These are phyloP conservation scores for Fistularia tabacaria DNA, from an alignment of 2,797 vertebrate species.

Conservation along the genomic window DNA sequence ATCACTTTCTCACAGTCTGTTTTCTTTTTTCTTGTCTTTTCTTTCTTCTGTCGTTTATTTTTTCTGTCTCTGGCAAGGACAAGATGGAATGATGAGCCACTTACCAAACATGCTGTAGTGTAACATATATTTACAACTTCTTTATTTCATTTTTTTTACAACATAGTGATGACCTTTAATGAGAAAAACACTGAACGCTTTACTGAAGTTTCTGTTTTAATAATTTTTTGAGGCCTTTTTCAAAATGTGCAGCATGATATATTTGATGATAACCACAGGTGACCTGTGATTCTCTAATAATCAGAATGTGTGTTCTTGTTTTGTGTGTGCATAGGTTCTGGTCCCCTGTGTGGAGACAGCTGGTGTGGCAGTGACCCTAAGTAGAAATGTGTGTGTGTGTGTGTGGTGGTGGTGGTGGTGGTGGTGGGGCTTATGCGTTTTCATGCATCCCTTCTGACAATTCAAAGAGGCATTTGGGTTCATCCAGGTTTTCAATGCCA, in stretches of 20 bases:
- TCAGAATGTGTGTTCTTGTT: slow-evolving; percentile 10
- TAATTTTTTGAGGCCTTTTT: neutral
- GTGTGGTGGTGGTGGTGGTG: too few relatives aligned
- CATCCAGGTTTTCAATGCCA: slow-evolving; percentile 23
- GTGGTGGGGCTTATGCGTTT: slow-evolving; percentile 14
- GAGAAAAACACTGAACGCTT: neutral
- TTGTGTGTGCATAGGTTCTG: slow-evolving; percentile 30
- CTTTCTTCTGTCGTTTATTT: too few relatives aligned
- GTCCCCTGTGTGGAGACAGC: slow-evolving; percentile 64
- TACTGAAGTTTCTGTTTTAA: neutral
- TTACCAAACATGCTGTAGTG: neutral
- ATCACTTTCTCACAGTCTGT: slow-evolving; percentile 15
- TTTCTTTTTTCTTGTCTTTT: slow-evolving; percentile 1
- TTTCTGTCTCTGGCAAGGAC: neutral
- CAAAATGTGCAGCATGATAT: neutral
- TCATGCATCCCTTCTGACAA: slow-evolving; percentile 39
- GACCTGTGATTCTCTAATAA: slow-evolving; percentile 8
- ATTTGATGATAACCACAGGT: neutral
- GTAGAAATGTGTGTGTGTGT: slow-evolving; percentile 20
- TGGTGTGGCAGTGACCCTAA: slow-evolving; percentile 51
- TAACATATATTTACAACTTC: neutral
- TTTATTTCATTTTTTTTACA: neutral
- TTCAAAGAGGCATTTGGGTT: slow-evolving; percentile 40
- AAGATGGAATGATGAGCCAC: too few relatives aligned
- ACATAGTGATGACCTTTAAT: neutral